phyloP scores from a whole-genome alignment of 2,113 vertebrate genomes.

The Menidia beryllina region DNA sequence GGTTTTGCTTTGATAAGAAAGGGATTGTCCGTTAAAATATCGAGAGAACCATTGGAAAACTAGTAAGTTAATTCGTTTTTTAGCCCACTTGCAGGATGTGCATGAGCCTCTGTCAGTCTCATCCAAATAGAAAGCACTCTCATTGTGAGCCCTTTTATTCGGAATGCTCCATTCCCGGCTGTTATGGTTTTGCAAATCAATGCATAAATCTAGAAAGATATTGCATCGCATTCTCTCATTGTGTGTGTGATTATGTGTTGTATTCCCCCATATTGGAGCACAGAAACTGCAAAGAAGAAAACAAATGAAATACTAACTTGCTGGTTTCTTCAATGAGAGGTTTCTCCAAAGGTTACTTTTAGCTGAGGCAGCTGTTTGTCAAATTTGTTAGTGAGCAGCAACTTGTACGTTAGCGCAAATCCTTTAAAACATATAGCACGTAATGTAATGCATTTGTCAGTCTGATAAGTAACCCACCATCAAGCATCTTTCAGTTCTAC shows the following conservation, averaged over 20 bases:
- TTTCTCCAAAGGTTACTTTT: conserved; percentile 28
- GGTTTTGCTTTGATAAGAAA: conserved; percentile 31
- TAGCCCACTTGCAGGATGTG: conserved; percentile 22
- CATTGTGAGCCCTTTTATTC: conserved; percentile 29
- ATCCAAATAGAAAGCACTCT: conserved; percentile 32
- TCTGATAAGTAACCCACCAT: background rate
- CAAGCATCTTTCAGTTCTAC: background rate
- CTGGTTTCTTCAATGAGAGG: conserved; percentile 23
- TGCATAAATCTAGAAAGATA: conserved; percentile 38
- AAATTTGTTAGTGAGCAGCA: conserved; percentile 23
- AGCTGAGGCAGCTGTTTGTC: conserved; percentile 11
- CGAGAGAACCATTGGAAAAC: conserved; percentile 2
- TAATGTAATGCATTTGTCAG: background rate
- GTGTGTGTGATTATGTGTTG: background rate
- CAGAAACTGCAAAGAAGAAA: background rate
- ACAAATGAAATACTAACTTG: conserved; percentile 23
- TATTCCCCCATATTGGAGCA: no score
- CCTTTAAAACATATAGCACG: background rate
- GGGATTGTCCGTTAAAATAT: conserved; percentile 10
- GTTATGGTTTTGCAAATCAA: conserved; percentile 33
- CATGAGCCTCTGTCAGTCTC: conserved; percentile 1
- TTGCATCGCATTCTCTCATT: conserved; percentile 1
- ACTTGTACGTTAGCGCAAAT: background rate
- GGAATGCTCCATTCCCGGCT: conserved; percentile 8
- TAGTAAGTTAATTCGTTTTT: conserved; percentile 28